phyloP scores from a whole-genome alignment of 2,113 vertebrate species.

The Labeo catla region DNA sequence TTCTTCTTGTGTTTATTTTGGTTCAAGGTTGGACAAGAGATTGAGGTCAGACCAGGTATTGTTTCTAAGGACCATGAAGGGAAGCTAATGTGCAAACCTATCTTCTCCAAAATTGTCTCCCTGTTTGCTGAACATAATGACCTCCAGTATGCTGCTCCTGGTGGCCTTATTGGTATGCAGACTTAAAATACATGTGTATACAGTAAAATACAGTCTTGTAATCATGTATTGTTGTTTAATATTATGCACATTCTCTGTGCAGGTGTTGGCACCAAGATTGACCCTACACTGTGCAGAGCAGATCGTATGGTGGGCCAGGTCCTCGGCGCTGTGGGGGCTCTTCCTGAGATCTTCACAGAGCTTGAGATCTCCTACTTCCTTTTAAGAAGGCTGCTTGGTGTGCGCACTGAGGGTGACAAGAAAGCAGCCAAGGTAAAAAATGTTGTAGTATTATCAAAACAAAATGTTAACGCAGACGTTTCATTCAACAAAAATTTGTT shows the following conservation, averaged over 20 bases:
- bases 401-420: slow-evolving; percentile 97
- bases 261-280: slow-evolving; percentile 99
- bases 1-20: slow-evolving; percentile 5
- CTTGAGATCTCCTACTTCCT: slow-evolving; percentile 98
- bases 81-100: slow-evolving; percentile 99
- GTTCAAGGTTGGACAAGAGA: slow-evolving; percentile 93
- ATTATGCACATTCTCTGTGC: slow-evolving; percentile 20
- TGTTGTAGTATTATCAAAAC: not conserved
- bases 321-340: slow-evolving; percentile 92
- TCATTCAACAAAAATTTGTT: not conserved
- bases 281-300: slow-evolving; percentile 94
- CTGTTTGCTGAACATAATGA: slow-evolving; percentile 98
- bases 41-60: slow-evolving; percentile 96
- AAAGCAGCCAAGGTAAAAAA: slow-evolving; percentile 92
- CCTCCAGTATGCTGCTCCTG: slow-evolving; percentile 95
- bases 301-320: slow-evolving; percentile 99
- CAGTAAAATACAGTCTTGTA: not conserved
- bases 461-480: not conserved
- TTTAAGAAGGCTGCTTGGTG: slow-evolving; percentile 89
- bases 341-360: slow-evolving; percentile 98
- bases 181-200: not conserved
- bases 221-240: not conserved
- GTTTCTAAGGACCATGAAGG: slow-evolving; percentile 99
- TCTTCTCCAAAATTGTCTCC: slow-evolving; percentile 98
- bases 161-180: slow-evolving; percentile 91